Evolutionary conservation across 2,113 vertebrate species (phyloP), one percentile per base, ranked within the genome.

Genomic region (Vimba vimba): DNA sequence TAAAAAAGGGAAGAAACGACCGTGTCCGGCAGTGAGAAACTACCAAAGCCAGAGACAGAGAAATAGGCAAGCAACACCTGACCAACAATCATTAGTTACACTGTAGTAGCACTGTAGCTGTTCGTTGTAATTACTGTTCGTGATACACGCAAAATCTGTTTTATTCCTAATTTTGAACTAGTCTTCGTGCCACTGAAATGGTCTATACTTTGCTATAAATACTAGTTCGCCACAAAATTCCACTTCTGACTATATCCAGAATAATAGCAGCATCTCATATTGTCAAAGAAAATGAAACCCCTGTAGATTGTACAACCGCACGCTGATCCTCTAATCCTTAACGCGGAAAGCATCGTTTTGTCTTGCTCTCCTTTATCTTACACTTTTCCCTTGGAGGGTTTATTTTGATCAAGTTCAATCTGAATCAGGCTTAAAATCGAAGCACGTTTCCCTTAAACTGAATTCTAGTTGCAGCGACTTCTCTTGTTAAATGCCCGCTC

Each of bases 401-500:
- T 36, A 43, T 62, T 79, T 6, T 43, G 23, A 62, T 80, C 78
- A 64, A 9, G 36, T 17, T 47, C 71, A 68, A 43, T 36, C 17
- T 21, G 2, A 13, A 52, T 17, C 7, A 17, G 57, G 23, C 17
- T n/a, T 74, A 23, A 77, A 57, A 71, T 27, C 19, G 25, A 64
- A 45, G 27, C 33, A 60, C 21, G 33, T 62, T 64, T 7, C 23
- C 2, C 36, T 39, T 10, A 36, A 68, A 50, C 36, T n/a, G 76
- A 79, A 62, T 33, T 64, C 39, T 52, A 60, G 52, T 59, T 27
- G 79, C 59, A 64, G 39, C 30, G 64, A 83, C 85, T 85, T 85
- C 79, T 88, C 79, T 69, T 90, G 82, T 85, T 86, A 66, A 88
- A 89, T 83, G 64, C 69, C 84, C 82, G 84, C 50, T n/a, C 60